These are phyloP conservation scores for Taphrorychus bicolor DNA, from an alignment of 2,888 invertebrate species.

Conservation along the genomic window DNA sequence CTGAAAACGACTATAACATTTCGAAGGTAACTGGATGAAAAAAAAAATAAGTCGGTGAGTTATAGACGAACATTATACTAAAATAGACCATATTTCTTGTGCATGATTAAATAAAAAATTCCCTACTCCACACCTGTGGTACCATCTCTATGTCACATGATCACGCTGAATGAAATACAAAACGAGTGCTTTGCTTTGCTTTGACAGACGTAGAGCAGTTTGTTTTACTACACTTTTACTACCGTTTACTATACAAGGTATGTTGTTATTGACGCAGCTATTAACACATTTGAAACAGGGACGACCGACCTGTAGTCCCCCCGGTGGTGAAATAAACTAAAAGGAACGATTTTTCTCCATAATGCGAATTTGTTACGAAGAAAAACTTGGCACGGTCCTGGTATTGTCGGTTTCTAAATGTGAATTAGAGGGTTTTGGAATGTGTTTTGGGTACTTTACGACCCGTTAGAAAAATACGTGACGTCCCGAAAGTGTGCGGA, in stretches of 20 bases:
- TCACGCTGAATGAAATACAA: constrained; percentile 24
- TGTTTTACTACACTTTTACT: constrained; percentile 33
- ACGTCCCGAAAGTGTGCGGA: background rate
- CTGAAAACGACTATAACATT: too few relatives aligned
- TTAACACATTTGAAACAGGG: too few relatives aligned
- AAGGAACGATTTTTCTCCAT: too few relatives aligned
- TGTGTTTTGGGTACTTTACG: background rate
- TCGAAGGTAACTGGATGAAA: too few relatives aligned
- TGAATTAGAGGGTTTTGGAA: background rate
- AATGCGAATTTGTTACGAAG: too few relatives aligned
- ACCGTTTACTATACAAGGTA: constrained; percentile 18
- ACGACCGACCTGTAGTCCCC: too few relatives aligned
- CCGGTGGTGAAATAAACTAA: too few relatives aligned
- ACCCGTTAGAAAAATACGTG: background rate
- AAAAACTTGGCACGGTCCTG: background rate
- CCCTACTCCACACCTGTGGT: constrained; percentile 20
- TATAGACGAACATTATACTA: too few relatives aligned
- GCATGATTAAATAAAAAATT: background rate
- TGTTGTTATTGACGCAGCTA: too few relatives aligned
- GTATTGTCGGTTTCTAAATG: background rate
- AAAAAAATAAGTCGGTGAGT: too few relatives aligned
- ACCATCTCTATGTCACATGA: constrained; percentile 28
- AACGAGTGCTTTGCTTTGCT: constrained; percentile 17
- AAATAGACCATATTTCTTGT: too few relatives aligned
- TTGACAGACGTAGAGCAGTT: constrained; percentile 15